Evolutionary conservation across 2,888 invertebrate genomes (phyloP).

Genomic region (Uloborus plumipes): DNA sequence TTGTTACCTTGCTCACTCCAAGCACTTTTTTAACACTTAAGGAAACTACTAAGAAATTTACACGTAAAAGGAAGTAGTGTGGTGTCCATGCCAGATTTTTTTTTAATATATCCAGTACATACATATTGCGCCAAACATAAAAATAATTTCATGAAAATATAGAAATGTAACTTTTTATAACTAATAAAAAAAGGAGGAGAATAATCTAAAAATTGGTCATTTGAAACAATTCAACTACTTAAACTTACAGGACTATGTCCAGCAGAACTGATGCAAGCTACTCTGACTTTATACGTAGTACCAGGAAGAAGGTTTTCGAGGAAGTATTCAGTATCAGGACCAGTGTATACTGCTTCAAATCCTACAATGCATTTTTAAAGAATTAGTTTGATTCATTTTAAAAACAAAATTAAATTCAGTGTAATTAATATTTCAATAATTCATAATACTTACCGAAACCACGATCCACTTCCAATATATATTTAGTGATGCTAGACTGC

Average conservation of each 20-base stretch:
- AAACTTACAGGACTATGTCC: slow-evolving; percentile 78
- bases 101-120: too few species aligned
- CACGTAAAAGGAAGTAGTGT: too few species aligned
- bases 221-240: slow-evolving; percentile 6
- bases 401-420: background rate
- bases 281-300: slow-evolving; percentile 83
- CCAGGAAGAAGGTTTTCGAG: slow-evolving; percentile 88
- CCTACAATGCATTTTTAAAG: slow-evolving; percentile 73
- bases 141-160: background rate
- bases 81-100: too few species aligned
- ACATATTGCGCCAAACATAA: too few species aligned
- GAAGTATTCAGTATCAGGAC: slow-evolving; percentile 82
- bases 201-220: background rate
- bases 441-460: slow-evolving; percentile 71
- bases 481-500: slow-evolving; percentile 79
- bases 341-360: slow-evolving; percentile 82
- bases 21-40: too few species aligned
- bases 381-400: background rate
- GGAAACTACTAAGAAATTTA: too few species aligned
- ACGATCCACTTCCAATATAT: slow-evolving; percentile 80
- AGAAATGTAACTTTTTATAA: background rate
- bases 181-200: background rate
- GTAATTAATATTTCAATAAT: background rate
- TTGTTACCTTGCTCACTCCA: too few species aligned
- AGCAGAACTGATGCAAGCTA: slow-evolving; percentile 81